These are phyloP conservation scores for Xerus rutilus DNA, from an alignment of 2,797 vertebrate species.

Conservation along the genomic window DNA sequence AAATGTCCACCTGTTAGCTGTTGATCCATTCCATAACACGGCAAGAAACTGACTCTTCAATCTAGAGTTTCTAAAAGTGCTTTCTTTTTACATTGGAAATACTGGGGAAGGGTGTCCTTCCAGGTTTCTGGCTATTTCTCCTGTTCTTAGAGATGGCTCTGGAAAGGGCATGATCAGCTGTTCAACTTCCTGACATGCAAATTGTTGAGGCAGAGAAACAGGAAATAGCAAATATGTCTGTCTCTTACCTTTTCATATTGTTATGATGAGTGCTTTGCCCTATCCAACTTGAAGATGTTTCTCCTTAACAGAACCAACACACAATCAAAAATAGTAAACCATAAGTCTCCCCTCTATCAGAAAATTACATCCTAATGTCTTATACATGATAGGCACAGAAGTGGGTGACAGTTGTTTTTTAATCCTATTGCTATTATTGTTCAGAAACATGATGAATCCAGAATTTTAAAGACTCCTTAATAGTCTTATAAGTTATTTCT, in stretches of 20 bases:
- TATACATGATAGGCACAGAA: neutral
- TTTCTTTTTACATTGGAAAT: neutral
- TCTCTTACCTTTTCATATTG: neutral
- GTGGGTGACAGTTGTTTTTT: neutral
- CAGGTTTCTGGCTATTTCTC: neutral
- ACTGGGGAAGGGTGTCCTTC: neutral
- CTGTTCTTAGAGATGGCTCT: neutral
- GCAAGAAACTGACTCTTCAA: neutral
- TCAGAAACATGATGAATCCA: neutral
- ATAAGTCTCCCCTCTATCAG: neutral
- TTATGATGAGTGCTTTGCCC: neutral
- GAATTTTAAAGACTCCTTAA: neutral
- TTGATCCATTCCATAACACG: neutral
- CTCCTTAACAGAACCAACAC: neutral
- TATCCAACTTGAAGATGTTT: neutral
- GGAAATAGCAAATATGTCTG: neutral
- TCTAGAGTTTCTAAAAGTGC: neutral
- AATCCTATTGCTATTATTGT: neutral
- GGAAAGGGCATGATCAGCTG: neutral
- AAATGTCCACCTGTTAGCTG: neutral
- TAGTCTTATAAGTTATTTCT: conserved; percentile 13
- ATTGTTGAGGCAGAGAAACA: neutral
- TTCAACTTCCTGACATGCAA: neutral
- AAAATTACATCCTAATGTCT: neutral
- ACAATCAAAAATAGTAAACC: neutral